Percentiles rank a stretch among this genome's conserved stretches.
Conservation (phyloP, 2,888 invertebrate genomes). For the Pseudoips prasinana region DNA sequence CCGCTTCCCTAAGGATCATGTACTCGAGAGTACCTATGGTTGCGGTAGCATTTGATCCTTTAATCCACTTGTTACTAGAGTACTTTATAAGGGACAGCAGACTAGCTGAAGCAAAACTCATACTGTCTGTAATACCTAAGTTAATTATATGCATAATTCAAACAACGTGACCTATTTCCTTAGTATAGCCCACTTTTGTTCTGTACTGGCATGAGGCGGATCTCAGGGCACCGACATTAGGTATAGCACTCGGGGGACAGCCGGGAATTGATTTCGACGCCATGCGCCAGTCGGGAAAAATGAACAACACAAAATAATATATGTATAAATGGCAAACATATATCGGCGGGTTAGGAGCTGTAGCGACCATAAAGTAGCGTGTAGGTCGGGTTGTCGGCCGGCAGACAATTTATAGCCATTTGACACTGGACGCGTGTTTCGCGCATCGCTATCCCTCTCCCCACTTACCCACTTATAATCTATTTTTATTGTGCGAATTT, state of each 20-base stretch:
- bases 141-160: too few relatives aligned
- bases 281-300: conserved; percentile 33
- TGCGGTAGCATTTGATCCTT: too few relatives aligned
- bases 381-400: conserved; percentile 16
- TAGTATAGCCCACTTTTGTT: conserved; percentile 21
- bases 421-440: conserved; percentile 39
- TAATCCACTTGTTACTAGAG: too few relatives aligned
- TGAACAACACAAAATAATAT: conserved; percentile 37
- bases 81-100: too few relatives aligned
- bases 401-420: conserved; percentile 37
- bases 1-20: too few relatives aligned
- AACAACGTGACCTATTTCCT: conserved; percentile 20
- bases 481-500: conserved; percentile 32
- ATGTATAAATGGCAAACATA: conserved; percentile 15
- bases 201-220: conserved; percentile 29
- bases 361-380: conserved; percentile 29
- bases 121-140: too few relatives aligned
- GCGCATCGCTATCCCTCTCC: conserved; percentile 26
- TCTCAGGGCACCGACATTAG: conserved; percentile 48
- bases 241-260: conserved; percentile 42
- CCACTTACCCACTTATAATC: conserved; percentile 32
- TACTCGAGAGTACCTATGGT: too few relatives aligned
- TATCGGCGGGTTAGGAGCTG: conserved; percentile 25
- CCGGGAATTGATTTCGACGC: conserved; percentile 47
- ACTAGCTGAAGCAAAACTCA: too few relatives aligned